Base-by-base conservation (phyloP, 2,888 invertebrate genomes). In the Aphidius colemani region DNA sequence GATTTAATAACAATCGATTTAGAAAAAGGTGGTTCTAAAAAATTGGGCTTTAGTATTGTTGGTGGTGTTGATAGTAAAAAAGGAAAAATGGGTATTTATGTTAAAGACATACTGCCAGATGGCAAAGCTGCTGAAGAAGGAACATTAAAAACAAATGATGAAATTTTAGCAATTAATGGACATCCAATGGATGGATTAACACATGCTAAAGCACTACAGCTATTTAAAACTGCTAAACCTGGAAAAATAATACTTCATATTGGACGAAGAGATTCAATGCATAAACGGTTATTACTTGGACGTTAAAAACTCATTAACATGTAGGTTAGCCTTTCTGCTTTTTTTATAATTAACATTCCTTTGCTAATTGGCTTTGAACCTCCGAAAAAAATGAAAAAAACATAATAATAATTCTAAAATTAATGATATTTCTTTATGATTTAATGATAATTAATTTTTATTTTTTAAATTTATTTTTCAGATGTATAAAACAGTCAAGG, bases 1-100 rank as follows among this genome's bases (percentile, higher is more conserved):
- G 78, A 81, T 61, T 60, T 78, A 43, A 51, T 80, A 8, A 78
- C 79, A 4, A 78, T 86, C 1, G 78, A 82, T 0, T 80, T 88
- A 69, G 84, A 86, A 69, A 89, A 88, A 73, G 88, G 88, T 1
- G 82, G 84, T 0, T 82, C 84, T 63, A 88, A 87, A 73, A 87
- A 87, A 49, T 79, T 89, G 10, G 89, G 89, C 0, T 89, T 89
- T 75, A 87, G 88, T 56, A 88, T 89, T 57, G 89, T 89, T 7
- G 89, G 89, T 2, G 89, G 89, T 1, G 83, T 84, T 41, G 89
- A 89, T 72, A 87, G 87, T 8, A 85, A 85, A 7, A 86, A 86
- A 71, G 88, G 88, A 7, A 85, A 83, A 65, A 85, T 87, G 82
- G 88, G 88, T 1, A 88, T 89, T 67, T 88, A 86, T 73, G 86